Base-by-base conservation (phyloP, 1,140 invertebrate species). In the Brachionus calyciflorus region DNA sequence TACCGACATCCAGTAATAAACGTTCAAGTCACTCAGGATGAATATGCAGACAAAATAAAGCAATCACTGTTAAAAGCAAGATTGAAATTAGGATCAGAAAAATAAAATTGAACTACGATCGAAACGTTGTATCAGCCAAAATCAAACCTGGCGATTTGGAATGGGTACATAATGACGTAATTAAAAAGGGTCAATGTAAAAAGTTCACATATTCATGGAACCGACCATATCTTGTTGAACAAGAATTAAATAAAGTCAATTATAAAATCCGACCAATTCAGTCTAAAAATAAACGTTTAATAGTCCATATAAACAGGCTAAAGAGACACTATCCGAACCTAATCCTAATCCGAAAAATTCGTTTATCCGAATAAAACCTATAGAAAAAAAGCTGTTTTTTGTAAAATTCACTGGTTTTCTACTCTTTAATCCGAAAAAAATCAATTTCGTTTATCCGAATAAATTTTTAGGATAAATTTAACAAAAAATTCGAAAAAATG, bases 61-160 rank as follows among this genome's bases (percentile, higher is more conserved):
- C 21, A 17, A 68, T 40, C 19, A 40, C n/a, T 68, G 12, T 24
- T 12, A 48, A 37, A 14, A 6, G 21, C 30, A 30, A 26, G 40
- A 10, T 41, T 12, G 63, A 68, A 33, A 41, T 14, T 24, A 40
- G 37, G 40, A 26, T 68, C 37, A n/a, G 24, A 37, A 28, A 33
- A 40, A 68, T 68, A 33, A 37, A 40, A 21, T 26, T 68, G 21
- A 37, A 68, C 30, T 26, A 68, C n/a, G 63, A 68, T 48, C n/a
- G 63, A 37, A 68, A 48, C 37, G 63, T 48, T 17, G 28, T 19
- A 24, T n/a, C 37, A 68, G 24, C 44, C 28, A 68, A 41, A 33
- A 14, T 40, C 26, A 28, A 68, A 68, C 6, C 28, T 12, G 26
- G 63, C 12, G 63, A 68, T 44, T 26, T 21, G 12, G 63, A 40